These are phyloP conservation scores for Pseudonaja textilis DNA, from an alignment of 2,113 vertebrate genomes.

Conservation along the genomic window DNA sequence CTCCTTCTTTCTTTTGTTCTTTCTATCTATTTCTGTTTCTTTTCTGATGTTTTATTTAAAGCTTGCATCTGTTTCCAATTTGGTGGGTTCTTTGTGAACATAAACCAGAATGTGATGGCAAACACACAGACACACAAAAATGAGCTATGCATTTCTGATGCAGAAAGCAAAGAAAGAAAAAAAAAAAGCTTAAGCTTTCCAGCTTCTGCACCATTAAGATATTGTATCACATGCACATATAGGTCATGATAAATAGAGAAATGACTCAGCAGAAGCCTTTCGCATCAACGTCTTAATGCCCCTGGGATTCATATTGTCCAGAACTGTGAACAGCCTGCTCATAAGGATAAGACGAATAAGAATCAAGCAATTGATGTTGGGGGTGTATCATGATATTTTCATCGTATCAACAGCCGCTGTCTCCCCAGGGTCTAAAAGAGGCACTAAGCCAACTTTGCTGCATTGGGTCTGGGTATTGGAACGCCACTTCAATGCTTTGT, in stretches of 20 bases:
- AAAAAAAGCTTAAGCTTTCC: background rate
- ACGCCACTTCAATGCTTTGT: background rate
- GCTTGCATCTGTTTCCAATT: background rate
- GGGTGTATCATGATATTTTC: background rate
- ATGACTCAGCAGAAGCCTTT: background rate
- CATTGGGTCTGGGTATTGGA: background rate
- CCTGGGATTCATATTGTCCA: background rate
- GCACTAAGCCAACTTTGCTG: background rate
- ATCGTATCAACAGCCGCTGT: background rate
- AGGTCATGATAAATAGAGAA: slow-evolving; percentile 5
- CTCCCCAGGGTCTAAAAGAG: background rate
- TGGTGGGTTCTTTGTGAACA: background rate
- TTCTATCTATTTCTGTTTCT: background rate
- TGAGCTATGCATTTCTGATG: background rate
- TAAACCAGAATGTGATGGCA: background rate
- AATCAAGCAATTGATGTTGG: slow-evolving; percentile 1
- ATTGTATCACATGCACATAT: background rate
- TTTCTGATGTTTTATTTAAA: background rate
- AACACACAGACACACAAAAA: background rate
- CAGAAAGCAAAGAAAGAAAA: background rate
- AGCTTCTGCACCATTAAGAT: background rate
- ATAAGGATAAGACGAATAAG: background rate
- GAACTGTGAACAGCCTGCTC: background rate
- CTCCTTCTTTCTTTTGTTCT: background rate
- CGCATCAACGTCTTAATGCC: background rate